These are phyloP conservation scores for Equus przewalskii DNA, from an alignment of 2,113 vertebrate species.

Conservation along the genomic window DNA sequence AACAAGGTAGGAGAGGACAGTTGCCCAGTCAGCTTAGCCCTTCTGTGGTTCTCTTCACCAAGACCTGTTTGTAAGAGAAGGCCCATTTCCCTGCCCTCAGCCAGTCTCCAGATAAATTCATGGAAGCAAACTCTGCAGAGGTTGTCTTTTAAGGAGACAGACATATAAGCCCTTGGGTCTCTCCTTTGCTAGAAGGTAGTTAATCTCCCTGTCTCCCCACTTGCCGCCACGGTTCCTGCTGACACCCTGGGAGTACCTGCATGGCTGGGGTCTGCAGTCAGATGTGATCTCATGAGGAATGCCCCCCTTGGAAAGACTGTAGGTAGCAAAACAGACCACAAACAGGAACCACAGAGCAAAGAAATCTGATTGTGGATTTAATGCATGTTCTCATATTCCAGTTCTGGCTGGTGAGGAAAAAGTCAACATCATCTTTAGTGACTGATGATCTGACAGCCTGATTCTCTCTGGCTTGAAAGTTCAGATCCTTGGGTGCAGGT, in stretches of 20 bases:
- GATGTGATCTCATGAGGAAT: not conserved
- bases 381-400: constrained; percentile 2
- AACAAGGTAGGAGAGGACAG: not conserved
- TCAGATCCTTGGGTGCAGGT: not conserved
- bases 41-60: not conserved
- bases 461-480: constrained; percentile 22
- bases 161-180: not conserved
- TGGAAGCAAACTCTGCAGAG: constrained; percentile 5
- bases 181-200: constrained; percentile 43
- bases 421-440: not conserved
- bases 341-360: not conserved
- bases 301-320: not conserved
- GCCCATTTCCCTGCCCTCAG: not conserved
- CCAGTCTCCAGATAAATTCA: not conserved
- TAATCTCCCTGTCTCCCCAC: not conserved
- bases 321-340: not conserved
- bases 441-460: constrained; percentile 13
- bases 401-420: constrained; percentile 31
- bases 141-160: not conserved
- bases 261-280: not conserved
- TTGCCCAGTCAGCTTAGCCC: not conserved
- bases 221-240: not conserved
- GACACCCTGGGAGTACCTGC: not conserved
- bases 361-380: not conserved
- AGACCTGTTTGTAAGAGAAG: constrained; percentile 9